Evolutionary conservation across 2,797 vertebrate genomes (phyloP), one percentile per base, ranked within the genome.

Genomic region (Crocodylus rhombifer): DNA sequence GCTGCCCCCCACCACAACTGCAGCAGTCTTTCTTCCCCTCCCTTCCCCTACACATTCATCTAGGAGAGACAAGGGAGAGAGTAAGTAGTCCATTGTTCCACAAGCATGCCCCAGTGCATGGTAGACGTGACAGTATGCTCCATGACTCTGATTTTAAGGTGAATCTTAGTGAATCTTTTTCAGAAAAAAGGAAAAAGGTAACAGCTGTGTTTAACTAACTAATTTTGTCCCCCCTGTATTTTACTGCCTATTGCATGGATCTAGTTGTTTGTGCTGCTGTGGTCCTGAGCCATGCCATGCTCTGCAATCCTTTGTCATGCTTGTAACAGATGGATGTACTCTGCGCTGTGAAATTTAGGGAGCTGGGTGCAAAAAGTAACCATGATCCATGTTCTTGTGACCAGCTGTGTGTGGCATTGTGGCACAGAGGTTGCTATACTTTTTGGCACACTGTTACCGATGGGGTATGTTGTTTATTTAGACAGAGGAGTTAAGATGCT

Each of bases 381-480:
- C 7, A 3, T 13, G 17, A 42, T 73, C 36, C 36, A 16, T 14
- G 5, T 73, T 23, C 14, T 23, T 7, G 6, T 51, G 26, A 51
- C 33, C 69, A 73, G 23, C 42, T 25, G 23, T 25, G 42, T 42
- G 36, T 73, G 69, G 36, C 23, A 51, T 14, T 26, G 36, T 14
- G 51, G 7, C 14, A 16, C 7, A 4, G 4, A 73, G 36, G 51
- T 51, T 42, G 36, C 23, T 25, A 14, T 51, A 51, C 20, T 73
- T 36, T 71, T 60, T 21, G 11, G 89, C 0, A 1, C 67, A 74
- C 26, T 21, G 0, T 20, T 21, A 18, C 33, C 0, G 14, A 12
- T 55, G 16, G 57, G 20, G 7, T 6, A 0, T 14, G 69, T 18
- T 30, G 56, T 75, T n/a, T 3, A 4, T 10, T 56, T 2, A 10